Percentiles rank a stretch among this genome's conserved stretches.
Conservation (phyloP, 2,113 vertebrate species). For the Rhinolophus ferrumequinum region DNA sequence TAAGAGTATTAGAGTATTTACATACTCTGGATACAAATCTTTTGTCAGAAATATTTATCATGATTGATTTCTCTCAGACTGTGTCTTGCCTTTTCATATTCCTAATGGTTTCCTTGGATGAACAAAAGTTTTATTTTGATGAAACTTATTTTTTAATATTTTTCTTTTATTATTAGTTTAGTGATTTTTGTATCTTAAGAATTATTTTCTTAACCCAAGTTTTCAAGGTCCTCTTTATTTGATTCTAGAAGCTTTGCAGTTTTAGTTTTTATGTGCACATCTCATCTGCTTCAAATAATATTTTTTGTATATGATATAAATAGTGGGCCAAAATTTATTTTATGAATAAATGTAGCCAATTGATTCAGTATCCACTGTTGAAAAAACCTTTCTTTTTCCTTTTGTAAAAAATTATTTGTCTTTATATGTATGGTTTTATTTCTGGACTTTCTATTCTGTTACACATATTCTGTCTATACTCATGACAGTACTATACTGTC, state of each 20-base stretch:
- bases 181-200: neutral
- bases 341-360: neutral
- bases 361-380: neutral
- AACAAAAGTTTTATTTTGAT: neutral
- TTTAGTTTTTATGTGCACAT: neutral
- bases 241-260: neutral
- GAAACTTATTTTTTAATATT: neutral
- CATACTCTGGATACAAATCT: neutral
- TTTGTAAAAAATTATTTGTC: neutral
- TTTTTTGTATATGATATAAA: neutral
- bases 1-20: neutral
- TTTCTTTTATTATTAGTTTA: neutral
- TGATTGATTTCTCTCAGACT: neutral
- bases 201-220: neutral
- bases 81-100: neutral
- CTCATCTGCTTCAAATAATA: neutral
- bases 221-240: neutral
- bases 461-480: neutral
- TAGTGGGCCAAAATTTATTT: conserved; percentile 1
- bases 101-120: neutral
- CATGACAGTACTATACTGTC: neutral
- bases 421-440: neutral
- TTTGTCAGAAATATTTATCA: neutral
- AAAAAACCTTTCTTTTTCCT: neutral
- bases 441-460: neutral